Base-by-base conservation (phyloP, 1,140 invertebrate genomes). In the Lepidurus apus region DNA sequence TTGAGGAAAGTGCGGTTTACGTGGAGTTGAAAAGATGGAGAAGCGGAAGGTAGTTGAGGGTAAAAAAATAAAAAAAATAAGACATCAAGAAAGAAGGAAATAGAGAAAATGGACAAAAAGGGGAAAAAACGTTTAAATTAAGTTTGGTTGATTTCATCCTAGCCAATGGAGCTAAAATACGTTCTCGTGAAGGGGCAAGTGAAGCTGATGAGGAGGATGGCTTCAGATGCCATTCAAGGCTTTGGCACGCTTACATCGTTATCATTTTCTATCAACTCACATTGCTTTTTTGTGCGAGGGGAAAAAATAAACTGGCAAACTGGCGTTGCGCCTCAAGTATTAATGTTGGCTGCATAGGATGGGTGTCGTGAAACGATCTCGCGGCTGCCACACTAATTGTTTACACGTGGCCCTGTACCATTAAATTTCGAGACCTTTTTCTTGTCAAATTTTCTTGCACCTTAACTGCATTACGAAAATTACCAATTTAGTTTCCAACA, bases 161-260 rank as follows among this genome's bases (percentile, higher is more conserved):
- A 7, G 53, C 53, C 53, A 65, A 65, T 65, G n/a, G 53, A 65
- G 21, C 45, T 11, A 47, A 47, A 65, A 9, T 65, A 65, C 53
- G 53, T 9, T 65, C 9, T 7, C 17, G 9, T 17, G 53, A 65
- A 65, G 21, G 53, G 21, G 17, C 53, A 65, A 65, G 53, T 65
- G 53, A 65, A 65, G 53, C 53, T 65, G 53, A 65, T 65, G 53
- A 65, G 21, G 53, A 65, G 21, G 53, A 65, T 65, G 53, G 53
- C 53, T 65, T 65, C 21, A 34, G 34, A 34, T 34, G 34, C 34
- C 53, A 21, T 65, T 65, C 53, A 65, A n/a, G 53, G 53, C 53
- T 65, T 65, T 65, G 53, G 53, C 53, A 65, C n/a, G 53, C 53
- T 65, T 65, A 65, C 53, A 65, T 65, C 53, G 53, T 65, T 65